Evolutionary conservation across 2,113 vertebrate species (phyloP).

Genomic region (Turnix velox): DNA sequence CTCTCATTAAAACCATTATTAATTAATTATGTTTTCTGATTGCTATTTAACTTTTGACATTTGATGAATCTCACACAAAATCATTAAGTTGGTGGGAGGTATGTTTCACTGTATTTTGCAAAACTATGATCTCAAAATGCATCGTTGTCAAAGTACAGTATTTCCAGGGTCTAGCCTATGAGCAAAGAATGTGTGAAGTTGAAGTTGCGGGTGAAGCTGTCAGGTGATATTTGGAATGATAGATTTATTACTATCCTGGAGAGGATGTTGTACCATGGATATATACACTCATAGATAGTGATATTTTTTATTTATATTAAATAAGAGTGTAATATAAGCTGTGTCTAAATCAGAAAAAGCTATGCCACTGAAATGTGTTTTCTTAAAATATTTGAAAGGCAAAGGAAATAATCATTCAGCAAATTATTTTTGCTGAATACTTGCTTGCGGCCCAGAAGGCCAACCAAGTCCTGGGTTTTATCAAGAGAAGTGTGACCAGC

Average conservation of each 20-base stretch:
- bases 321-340: not conserved
- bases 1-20: not conserved
- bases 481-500: no score
- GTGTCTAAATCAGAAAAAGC: not conserved
- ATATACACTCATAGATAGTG: not conserved
- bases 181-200: not conserved
- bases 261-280: not conserved
- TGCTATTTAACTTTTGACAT: slow-evolving; percentile 7
- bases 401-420: not conserved
- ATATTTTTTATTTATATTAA: not conserved
- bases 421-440: no score
- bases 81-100: not conserved
- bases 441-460: no score
- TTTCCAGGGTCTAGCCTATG: not conserved
- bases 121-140: not conserved
- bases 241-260: not conserved
- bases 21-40: not conserved
- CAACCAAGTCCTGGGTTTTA: no score
- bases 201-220: not conserved
- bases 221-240: not conserved
- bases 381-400: not conserved
- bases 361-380: not conserved
- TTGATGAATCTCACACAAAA: not conserved
- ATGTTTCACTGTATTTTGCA: not conserved
- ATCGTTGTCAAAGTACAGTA: not conserved